Evolutionary conservation across 2,888 invertebrate species (phyloP), one percentile per base, ranked within the genome.

Genomic region (Toxonevra muliebris): DNA sequence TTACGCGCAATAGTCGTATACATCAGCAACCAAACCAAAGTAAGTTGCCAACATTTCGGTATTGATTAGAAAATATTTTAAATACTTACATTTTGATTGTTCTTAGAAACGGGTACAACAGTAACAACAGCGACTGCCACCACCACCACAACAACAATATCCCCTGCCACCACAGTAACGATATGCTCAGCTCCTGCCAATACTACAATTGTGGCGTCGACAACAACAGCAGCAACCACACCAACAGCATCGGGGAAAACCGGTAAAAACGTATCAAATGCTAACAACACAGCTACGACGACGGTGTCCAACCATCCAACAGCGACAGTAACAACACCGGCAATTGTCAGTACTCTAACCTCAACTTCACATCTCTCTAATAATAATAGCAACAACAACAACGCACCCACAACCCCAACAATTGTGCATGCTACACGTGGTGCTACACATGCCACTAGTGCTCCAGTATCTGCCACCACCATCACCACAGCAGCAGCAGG

Each of bases 361-460:
- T 43, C 52, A 48, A 62, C 53, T 48, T 43, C 54, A 15, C 57
- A 58, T 48, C 58, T 58, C n/a, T 40, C 67, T 17, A 52, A 45
- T 69, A 2, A 53, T 63, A 52, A 52, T 63, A 71, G 61, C 66
- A 71, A 40, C 53, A 63, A n/a, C 59, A 68, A 19, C 68, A 68
- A 55, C 69, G 42, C 66, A 30, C 52, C 66, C 43, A 30, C 62
- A 17, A 55, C 58, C n/a, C 2, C 74, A 8, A 75, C 64, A 59
- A 68, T 79, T 1, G 72, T 76, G 1, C 81, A 82, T 71, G 80
- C 79, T 7, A 81, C 82, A 17, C 77, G 82, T 1, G 82, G 80
- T 1, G 76, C 72, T n/a, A 62, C 70, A 60, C 54, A 17, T 66
- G 41, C 50, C 17, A 54, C 19, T 17, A 12, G 53, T 43, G n/a